Evolutionary conservation across 2,888 invertebrate genomes (phyloP), one percentile per base, ranked within the genome.

Genomic region (Halocaridina rubra): DNA sequence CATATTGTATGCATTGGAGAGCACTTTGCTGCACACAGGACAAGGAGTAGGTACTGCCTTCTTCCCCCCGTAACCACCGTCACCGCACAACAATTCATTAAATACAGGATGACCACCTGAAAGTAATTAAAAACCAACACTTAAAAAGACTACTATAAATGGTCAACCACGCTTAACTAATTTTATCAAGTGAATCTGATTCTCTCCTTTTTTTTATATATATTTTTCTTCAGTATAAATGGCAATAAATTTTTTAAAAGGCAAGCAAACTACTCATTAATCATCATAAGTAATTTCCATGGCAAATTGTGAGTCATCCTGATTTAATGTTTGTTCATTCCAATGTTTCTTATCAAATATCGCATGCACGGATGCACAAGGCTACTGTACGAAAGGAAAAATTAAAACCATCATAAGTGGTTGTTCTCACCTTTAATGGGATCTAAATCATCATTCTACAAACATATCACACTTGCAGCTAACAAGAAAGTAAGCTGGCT

Each of bases 61-160:
- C 85, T 88, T 88, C 57, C 84, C 82, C 80, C 80, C 80, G 77
- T 78, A 78, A 69, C 80, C 84, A 86, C 81, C 86, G 82, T 85
- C 85, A 82, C 82, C 76, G 84, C 86, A 77, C 84, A 88, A 86
- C 80, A 88, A 86, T 80, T 88, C 88, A 84, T 86, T 86, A 86
- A 88, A 88, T 85, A 88, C 88, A 88, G 88, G 88, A 88, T 88
- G 88, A 86, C 86, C 86, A 84, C 88, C 88, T 88, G 88, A 88
- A 88, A 88, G 84, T 85, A 88, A 86, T 86, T 86, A 86, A 86
- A 85, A 86, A 82, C 86, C 79, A 86, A 82, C 86, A 86, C 86
- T 86, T 82, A 82, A 86, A 79, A 86, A 82, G 80, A 79, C 81
- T 85, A 85, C 81, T 85, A 80, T 33, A 80, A 78, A 80, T 85